Base-by-base conservation (phyloP, 30 jellyfish, hydroid and myxozoan species). In the Aurelia sp. region DNA sequence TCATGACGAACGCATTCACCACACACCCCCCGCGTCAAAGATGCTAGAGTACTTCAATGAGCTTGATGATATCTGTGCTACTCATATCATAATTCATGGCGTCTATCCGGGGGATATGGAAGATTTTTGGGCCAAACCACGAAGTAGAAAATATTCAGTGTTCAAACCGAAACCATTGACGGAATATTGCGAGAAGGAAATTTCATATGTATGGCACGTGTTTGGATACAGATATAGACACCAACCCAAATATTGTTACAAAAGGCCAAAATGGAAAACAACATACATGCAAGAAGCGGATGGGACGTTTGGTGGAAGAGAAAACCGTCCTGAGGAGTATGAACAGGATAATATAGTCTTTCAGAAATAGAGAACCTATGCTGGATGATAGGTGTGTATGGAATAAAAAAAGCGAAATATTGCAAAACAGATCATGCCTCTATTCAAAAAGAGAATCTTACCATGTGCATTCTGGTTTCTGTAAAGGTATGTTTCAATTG, bases 1-100 rank as follows among this genome's bases (percentile, higher is more conserved):
- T 31, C 97, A 80, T 30, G 97, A 89, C 60, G 52, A 65, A 11
- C 80, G 97, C 23, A 89, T 89, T 55, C 97, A 89, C 76, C 97
- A 89, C 59, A 53, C 57, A 27, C 97, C 97, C 8, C 90, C 97
- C 11, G 97, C 97, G 6, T 65, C 88, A 12, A 47, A 51, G 12
- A 78, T 87, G 88, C 61, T 30, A n/a, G 82, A 62, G 40, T 87
- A 87, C 70, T 78, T 74, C 62, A 19, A 18, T 31, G 90, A 81
- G 87, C 72, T 89, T 2, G 87, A 73, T n/a, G 90, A 81, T 67
- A 78, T 89, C 11, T 89, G 97, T 67, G 52, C 66, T 18, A 53
- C 40, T 9, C 86, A 89, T 66, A 89, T 89, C 19, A 91, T 91
- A 6, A 51, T 89, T 3, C 97, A 89, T 47, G 97, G 97, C 18